Evolutionary conservation across 2,797 vertebrate species (phyloP).

Genomic region (Gobionotothen gibberifrons): DNA sequence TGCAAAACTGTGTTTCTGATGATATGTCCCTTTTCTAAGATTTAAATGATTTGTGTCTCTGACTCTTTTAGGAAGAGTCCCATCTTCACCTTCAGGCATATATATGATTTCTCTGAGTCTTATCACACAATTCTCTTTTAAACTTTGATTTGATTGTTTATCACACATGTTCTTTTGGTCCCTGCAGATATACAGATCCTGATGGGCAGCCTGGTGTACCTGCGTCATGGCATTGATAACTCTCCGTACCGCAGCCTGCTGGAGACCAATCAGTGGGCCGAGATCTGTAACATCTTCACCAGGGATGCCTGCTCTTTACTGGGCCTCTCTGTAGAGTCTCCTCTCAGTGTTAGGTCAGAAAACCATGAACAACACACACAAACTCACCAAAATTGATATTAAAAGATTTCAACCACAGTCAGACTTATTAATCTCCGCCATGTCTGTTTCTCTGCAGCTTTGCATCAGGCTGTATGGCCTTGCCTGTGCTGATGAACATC

Average conservation of each 20-base stretch:
- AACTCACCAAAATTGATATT: not conserved
- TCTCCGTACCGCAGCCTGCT: slow-evolving; percentile 91
- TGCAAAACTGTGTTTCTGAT: no score
- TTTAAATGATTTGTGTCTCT: no score
- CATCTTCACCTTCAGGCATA: not conserved
- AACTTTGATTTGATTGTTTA: not conserved
- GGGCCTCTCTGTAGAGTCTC: slow-evolving; percentile 93
- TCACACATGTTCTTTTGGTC: slow-evolving; percentile 3
- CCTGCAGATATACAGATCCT: slow-evolving; percentile 92
- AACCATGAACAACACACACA: not conserved
- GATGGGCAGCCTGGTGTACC: slow-evolving; percentile 93
- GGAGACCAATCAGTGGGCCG: slow-evolving; percentile 92
- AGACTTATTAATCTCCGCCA: not conserved
- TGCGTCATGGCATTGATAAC: slow-evolving; percentile 91
- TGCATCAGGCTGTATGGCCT: slow-evolving; percentile 92
- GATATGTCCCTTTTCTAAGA: no score
- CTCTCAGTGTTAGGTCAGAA: slow-evolving; percentile 90
- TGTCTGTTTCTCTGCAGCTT: slow-evolving; percentile 78
- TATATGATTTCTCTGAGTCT: not conserved
- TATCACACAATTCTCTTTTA: not conserved
- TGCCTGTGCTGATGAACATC: slow-evolving; percentile 94
- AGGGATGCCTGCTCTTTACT: slow-evolving; percentile 91
- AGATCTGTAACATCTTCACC: slow-evolving; percentile 94
- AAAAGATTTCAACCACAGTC: not conserved
- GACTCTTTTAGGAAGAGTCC: no score